These are phyloP conservation scores for Sturnira hondurensis DNA, from an alignment of 2,113 vertebrate genomes.

Conservation along the genomic window DNA sequence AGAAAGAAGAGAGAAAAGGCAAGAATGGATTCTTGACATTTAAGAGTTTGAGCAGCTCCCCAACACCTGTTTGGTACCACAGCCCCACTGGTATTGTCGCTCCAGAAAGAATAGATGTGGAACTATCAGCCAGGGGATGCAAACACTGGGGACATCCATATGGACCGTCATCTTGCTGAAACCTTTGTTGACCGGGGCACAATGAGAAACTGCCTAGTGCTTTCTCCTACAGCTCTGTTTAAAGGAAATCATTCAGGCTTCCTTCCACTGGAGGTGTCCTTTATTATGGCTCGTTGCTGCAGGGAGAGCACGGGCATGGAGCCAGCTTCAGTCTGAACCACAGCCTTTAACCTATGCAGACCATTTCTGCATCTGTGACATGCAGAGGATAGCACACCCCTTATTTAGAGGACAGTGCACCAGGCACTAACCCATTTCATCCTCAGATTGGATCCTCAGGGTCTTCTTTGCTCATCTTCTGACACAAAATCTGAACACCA, in stretches of 20 bases:
- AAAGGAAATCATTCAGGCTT: neutral
- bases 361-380: accelerated
- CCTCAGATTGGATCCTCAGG: neutral
- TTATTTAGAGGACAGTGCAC: accelerated
- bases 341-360: accelerated
- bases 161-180: accelerated
- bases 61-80: accelerated
- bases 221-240: accelerated
- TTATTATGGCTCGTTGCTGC: accelerated
- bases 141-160: accelerated
- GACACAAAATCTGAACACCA: neutral
- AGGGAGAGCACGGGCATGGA: accelerated
- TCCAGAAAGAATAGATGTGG: accelerated
- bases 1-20: neutral
- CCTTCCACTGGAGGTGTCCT: accelerated
- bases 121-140: accelerated
- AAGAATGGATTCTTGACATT: neutral
- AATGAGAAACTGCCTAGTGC: accelerated
- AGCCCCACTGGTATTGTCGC: accelerated
- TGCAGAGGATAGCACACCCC: accelerated
- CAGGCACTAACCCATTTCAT: neutral
- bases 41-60: accelerated
- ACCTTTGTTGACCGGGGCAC: accelerated
- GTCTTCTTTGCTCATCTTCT: neutral
- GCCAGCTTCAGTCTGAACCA: neutral